Evolutionary conservation across 2,797 vertebrate species (phyloP), one percentile per base, ranked within the genome.

Genomic region (Hybognathus amarus): DNA sequence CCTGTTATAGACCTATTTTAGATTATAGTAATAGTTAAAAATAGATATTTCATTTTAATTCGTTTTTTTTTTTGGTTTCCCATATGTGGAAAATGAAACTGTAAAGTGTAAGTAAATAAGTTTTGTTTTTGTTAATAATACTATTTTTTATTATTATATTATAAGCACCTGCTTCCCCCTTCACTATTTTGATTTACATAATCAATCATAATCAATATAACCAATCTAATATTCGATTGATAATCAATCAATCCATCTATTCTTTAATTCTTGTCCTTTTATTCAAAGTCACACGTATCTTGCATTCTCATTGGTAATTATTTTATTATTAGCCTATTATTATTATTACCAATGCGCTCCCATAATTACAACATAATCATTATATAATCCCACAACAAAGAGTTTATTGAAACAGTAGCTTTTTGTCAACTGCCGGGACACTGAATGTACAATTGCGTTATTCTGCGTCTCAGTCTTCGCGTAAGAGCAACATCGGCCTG

Each of bases 371-470:
- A 95, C 96, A 96, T 96, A 96, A 97, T 98, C 97, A 99, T 99
- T 98, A 98, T 97, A 98, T 99, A 99, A 99, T 97, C 97, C 96
- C 93, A 93, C 95, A 98, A 99, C 97, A 98, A 99, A 98, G 97
- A 95, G 94, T 95, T 96, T 93, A 97, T 99, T 98, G 96, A 97
- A 83, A 94, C 94, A 94, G 95, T 94, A 95, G 96, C 96, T 98
- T 98, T 47, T 98, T 97, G 97, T 97, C 96, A 97, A 94, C 94
- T 96, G 66, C 96, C 92, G 96, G 96, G 96, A 97, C 95, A 95
- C 96, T 96, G 96, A 96, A 97, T 96, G 95, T 95, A 96, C 97
- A 97, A 97, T 97, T 97, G 96, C 95, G 96, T 96, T 97, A 96
- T 97, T 96, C 96, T 95, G 94, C 91, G 83, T 93, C 90, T 91